Base-by-base conservation (phyloP, 2,113 vertebrate genomes). In the Ammodytes dubius region DNA sequence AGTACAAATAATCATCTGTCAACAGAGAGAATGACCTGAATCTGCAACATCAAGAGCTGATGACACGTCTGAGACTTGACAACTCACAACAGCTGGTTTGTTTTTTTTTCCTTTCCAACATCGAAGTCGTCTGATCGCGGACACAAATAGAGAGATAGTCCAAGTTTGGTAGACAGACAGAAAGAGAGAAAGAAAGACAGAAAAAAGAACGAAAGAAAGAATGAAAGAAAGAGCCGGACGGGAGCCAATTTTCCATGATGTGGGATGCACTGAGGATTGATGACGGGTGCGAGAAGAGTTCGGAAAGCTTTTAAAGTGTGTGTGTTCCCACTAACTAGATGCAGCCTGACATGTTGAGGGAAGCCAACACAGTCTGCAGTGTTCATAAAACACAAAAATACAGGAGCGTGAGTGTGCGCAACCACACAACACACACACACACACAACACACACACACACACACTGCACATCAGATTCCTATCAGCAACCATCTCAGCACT, bases 201-300 rank as follows among this genome's bases (percentile, higher is more conserved):
- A 79, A 17, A 73, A 69, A 61, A 79, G 64, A 79, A 65, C 75
- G 54, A 81, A 66, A 80, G 19, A 87, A 56, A 66, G 63, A 71
- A 10, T 71, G 77, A 82, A 61, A 77, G 42, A 77, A 78, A 92
- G 58, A 88, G 70, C 54, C 53, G 64, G 75, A 85, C 68, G 72
- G 64, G 66, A 86, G 97, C 96, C 97, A 97, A 96, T 95, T 98
- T 98, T 98, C 97, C 97, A 98, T 97, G 96, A 99, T 97, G 97
- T 94, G 82, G 92, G 94, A 94, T 92, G 94, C 84, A 93, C 96
- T 94, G 94, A 95, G 96, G 96, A 88, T 65, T 81, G 78, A 71
- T 78, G 94, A 91, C 85, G 90, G 89, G 84, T 91, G 95, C 95
- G 94, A 96, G 94, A 88, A 95, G 92, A 95, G 80, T 91, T 27